phyloP scores from a whole-genome alignment of 1,140 invertebrate genomes.

The Lepidurus arcticus region DNA sequence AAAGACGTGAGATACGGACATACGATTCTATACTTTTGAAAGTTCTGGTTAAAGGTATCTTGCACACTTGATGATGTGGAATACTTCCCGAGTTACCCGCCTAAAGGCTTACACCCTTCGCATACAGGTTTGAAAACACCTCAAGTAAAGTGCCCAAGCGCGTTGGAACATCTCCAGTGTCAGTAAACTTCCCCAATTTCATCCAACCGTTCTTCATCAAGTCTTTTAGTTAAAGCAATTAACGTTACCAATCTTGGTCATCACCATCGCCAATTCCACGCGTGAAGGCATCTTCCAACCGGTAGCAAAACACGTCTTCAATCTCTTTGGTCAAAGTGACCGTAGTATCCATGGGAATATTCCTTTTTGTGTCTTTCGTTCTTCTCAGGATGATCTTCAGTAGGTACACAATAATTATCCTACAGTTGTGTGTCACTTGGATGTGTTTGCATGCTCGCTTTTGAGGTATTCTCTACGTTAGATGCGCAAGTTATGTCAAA shows the following conservation, averaged over 20 bases:
- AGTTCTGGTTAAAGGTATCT: neutral
- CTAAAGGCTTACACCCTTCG: neutral
- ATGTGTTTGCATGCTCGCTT: too few species aligned
- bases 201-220: neutral
- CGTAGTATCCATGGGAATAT: neutral
- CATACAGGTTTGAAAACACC: neutral
- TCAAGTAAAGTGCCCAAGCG: conserved; percentile 19
- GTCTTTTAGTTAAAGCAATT: neutral
- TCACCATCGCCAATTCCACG: conserved; percentile 34
- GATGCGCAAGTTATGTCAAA: neutral
- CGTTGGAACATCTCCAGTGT: neutral
- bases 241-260: conserved; percentile 29
- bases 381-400: too few species aligned
- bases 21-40: too few species aligned
- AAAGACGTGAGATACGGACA: neutral
- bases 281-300: conserved; percentile 34
- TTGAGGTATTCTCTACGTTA: too few species aligned
- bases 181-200: neutral
- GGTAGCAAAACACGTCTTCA: conserved; percentile 35
- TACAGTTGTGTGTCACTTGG: neutral
- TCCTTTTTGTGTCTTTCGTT: too few species aligned
- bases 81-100: neutral
- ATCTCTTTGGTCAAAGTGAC: conserved; percentile 27
- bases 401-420: neutral
- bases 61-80: neutral